phyloP scores from a whole-genome alignment of 2,797 vertebrate genomes.

The Rhinella marina region DNA sequence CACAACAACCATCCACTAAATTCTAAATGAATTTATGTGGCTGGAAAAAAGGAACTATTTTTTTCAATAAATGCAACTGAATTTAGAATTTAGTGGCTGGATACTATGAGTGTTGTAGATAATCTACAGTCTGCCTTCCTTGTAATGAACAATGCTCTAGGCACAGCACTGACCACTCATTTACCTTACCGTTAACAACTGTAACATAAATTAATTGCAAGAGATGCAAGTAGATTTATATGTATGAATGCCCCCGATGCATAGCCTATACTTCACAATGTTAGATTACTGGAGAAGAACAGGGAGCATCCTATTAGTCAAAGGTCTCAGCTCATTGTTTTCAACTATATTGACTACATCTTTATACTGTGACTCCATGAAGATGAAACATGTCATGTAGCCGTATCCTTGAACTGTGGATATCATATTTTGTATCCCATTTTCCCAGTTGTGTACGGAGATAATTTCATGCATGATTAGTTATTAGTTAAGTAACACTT shows the following conservation, averaged over 20 bases:
- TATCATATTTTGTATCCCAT: neutral
- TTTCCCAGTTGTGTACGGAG: neutral
- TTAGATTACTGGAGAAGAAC: neutral
- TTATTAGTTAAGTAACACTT: neutral
- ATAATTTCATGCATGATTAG: no score
- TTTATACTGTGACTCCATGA: neutral
- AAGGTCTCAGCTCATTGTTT: neutral
- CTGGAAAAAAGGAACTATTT: conserved; percentile 49
- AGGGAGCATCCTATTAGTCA: neutral
- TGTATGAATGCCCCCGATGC: neutral
- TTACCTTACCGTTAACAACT: neutral
- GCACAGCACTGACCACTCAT: conserved; percentile 49
- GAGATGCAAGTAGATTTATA: conserved; percentile 6
- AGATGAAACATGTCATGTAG: neutral
- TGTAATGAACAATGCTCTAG: conserved; percentile 17
- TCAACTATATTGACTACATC: neutral
- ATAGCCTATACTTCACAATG: neutral
- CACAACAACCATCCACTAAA: conserved; percentile 57
- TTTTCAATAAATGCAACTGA: conserved; percentile 58
- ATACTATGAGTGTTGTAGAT: conserved; percentile 31
- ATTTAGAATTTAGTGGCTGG: conserved; percentile 55
- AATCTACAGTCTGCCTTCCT: conserved; percentile 18
- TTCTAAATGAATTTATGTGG: conserved; percentile 58
- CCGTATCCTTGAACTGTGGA: neutral
- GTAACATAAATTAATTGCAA: conserved; percentile 36